Conservation (phyloP, 2,888 invertebrate genomes). For the Chymomyza fuscimana region DNA sequence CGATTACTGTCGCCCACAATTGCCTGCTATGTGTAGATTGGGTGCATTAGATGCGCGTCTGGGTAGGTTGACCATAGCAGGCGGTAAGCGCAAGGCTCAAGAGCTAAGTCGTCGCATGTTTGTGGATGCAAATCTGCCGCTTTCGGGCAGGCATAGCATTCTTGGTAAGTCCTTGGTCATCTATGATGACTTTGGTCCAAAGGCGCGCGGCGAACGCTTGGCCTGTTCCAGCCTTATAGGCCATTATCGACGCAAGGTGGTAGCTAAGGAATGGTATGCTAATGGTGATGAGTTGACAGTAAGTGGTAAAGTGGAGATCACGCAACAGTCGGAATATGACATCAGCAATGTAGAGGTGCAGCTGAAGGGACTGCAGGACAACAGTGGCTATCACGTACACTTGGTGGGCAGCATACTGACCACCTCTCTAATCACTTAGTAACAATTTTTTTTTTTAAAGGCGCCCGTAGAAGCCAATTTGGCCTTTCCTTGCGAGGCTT, state of each 20-base stretch:
- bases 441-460: constrained; percentile 79
- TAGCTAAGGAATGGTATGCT: constrained; percentile 92
- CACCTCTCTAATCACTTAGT: background rate
- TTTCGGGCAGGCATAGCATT: constrained; percentile 86
- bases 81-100: constrained; percentile 84
- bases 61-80: constrained; percentile 87
- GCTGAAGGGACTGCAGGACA: constrained; percentile 85
- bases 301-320: constrained; percentile 88
- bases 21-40: constrained; percentile 84
- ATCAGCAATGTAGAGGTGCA: constrained; percentile 88
- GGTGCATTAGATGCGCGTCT: constrained; percentile 90
- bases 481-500: constrained; percentile 92
- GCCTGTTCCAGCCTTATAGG: constrained; percentile 92
- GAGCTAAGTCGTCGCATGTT: constrained; percentile 87
- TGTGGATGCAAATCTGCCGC: constrained; percentile 88
- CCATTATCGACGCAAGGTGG: constrained; percentile 89
- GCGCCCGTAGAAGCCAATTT: constrained; percentile 90
- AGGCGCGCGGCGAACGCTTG: constrained; percentile 91
- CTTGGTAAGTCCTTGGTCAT: constrained; percentile 91
- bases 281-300: constrained; percentile 85
- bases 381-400: constrained; percentile 90
- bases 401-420: constrained; percentile 81
- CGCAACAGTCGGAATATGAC: constrained; percentile 93
- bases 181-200: constrained; percentile 92
- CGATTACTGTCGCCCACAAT: constrained; percentile 82